A percentile compares a stretch with the other conserved stretches of the same genome.
phyloP scores from a whole-genome alignment of 2,888 invertebrate species.

The Drosophila recens region DNA sequence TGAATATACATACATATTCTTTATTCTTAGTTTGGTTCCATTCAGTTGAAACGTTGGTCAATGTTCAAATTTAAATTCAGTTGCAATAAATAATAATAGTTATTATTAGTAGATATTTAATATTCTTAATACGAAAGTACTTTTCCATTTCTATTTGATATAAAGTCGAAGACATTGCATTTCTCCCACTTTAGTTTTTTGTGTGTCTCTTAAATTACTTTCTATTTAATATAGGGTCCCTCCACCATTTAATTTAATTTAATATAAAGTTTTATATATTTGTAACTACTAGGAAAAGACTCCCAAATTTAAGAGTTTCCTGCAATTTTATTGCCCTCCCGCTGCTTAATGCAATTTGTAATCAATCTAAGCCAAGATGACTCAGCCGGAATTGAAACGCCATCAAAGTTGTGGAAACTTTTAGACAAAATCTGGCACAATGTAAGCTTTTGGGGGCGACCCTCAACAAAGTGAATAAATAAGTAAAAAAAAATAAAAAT shows the following conservation, averaged over 20 bases:
- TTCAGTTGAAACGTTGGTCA: too few relatives aligned
- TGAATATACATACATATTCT: slow-evolving; percentile 4
- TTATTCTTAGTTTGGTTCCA: neutral
- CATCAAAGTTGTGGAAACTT: slow-evolving; percentile 60
- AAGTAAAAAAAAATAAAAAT: slow-evolving; percentile 13
- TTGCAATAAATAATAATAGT: too few relatives aligned
- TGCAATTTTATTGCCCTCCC: slow-evolving; percentile 40
- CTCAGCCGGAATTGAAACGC: slow-evolving; percentile 69
- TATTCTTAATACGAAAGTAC: too few relatives aligned
- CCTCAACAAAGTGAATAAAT: slow-evolving; percentile 19
- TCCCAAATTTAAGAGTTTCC: slow-evolving; percentile 16
- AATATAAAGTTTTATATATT: too few relatives aligned
- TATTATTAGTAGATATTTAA: too few relatives aligned
- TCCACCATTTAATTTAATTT: neutral
- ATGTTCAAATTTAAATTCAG: too few relatives aligned
- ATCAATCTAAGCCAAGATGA: slow-evolving; percentile 68
- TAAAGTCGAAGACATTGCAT: too few relatives aligned
- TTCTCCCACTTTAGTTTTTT: too few relatives aligned
- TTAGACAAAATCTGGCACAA: slow-evolving; percentile 62
- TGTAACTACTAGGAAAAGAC: too few relatives aligned
- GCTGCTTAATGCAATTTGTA: slow-evolving; percentile 49
- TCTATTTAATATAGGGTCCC: neutral
- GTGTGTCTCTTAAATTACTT: neutral
- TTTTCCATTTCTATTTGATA: too few relatives aligned
- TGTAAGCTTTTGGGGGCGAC: slow-evolving; percentile 50